These are phyloP conservation scores for Nerophis lumbriciformis DNA, from an alignment of 2,113 vertebrate species.

Conservation along the genomic window DNA sequence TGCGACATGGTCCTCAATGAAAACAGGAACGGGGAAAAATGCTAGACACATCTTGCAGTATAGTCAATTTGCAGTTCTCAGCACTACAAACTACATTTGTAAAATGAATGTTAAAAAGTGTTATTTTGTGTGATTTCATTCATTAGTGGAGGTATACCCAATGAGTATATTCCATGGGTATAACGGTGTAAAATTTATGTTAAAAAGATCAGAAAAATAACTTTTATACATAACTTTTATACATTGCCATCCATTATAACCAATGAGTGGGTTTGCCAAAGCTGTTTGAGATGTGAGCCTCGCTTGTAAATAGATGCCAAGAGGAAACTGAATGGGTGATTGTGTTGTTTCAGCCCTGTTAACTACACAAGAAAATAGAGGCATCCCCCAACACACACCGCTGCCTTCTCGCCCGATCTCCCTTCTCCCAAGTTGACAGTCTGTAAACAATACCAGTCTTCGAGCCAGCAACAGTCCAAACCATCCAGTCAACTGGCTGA, in stretches of 20 bases:
- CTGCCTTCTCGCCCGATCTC: neutral
- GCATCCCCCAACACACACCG: conserved; percentile 12
- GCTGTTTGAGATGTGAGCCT: conserved; percentile 1
- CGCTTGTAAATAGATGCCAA: conserved; percentile 28
- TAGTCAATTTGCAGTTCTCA: too few species aligned
- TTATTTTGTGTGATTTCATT: too few species aligned
- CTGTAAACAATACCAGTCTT: conserved; percentile 44
- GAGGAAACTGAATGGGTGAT: conserved; percentile 65
- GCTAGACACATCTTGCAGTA: too few species aligned
- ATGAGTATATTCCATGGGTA: too few species aligned
- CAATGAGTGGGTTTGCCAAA: neutral
- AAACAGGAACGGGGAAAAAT: too few species aligned
- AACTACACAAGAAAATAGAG: conserved; percentile 32
- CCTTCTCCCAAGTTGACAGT: conserved; percentile 21
- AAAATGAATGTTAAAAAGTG: too few species aligned
- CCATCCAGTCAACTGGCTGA: conserved; percentile 15
- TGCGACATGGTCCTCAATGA: too few species aligned
- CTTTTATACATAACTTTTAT: neutral
- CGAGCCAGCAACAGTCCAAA: conserved; percentile 5
- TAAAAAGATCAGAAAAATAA: neutral
- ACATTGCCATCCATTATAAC: neutral
- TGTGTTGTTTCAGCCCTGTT: conserved; percentile 65
- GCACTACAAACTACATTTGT: too few species aligned
- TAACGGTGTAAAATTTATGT: too few species aligned
- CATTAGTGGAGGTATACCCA: too few species aligned